phyloP scores from a whole-genome alignment of 2,797 vertebrate genomes.

The Prunella strophiata region DNA sequence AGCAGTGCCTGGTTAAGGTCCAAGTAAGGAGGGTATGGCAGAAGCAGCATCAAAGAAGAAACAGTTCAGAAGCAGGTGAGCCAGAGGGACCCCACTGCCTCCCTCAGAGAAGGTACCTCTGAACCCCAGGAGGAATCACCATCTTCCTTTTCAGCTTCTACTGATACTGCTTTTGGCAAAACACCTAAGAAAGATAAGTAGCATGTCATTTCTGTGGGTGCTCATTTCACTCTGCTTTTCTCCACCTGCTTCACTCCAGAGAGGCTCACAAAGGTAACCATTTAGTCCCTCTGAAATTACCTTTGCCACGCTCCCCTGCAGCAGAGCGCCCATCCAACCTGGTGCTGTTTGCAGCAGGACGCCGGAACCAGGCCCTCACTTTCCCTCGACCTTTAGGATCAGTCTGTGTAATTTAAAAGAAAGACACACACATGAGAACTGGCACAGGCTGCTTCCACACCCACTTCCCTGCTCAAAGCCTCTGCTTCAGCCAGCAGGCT shows the following conservation, averaged over 20 bases:
- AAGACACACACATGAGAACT: rapidly evolving
- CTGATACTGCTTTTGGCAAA: background rate
- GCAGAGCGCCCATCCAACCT: rapidly evolving
- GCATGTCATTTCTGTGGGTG: rapidly evolving
- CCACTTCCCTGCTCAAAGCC: background rate
- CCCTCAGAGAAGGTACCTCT: background rate
- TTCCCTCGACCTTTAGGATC: background rate
- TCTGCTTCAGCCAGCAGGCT: background rate
- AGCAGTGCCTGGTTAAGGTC: background rate
- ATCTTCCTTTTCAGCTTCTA: background rate
- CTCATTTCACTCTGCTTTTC: background rate
- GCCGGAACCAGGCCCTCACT: rapidly evolving
- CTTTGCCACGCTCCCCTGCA: rapidly evolving
- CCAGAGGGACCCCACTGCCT: background rate
- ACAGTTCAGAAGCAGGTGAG: background rate
- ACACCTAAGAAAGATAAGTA: background rate
- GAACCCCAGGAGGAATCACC: background rate
- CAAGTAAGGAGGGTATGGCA: background rate
- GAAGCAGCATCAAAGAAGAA: background rate
- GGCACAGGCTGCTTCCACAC: background rate
- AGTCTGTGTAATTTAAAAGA: background rate
- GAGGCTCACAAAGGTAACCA: background rate
- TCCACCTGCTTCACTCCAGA: too few species aligned
- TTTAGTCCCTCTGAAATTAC: background rate
- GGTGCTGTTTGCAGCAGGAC: background rate